Conservation (phyloP, 30 jellyfish, hydroid and myxozoan genomes). For the Hydra vulgaris region DNA sequence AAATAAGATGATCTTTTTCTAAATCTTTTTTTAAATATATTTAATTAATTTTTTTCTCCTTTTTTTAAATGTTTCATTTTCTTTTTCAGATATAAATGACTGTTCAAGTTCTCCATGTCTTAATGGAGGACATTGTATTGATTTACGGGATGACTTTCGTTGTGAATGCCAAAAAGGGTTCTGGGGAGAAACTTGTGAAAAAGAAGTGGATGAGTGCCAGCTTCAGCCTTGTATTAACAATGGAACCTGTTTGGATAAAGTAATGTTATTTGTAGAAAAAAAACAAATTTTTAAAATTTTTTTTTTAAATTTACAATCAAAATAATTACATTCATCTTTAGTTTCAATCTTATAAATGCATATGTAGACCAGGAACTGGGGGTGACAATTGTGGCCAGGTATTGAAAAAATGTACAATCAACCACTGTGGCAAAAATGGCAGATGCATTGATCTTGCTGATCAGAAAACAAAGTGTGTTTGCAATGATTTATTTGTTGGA, state of each 20-base stretch:
- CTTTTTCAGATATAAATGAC: conserved; percentile 44
- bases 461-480: conserved; percentile 64
- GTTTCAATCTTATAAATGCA: conserved; percentile 70
- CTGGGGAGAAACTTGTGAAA: conserved; percentile 82
- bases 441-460: conserved; percentile 58
- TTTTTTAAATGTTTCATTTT: background rate
- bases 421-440: conserved; percentile 61
- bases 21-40: no score
- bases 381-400: conserved; percentile 74
- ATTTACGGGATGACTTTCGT: conserved; percentile 56
- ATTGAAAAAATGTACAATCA: conserved; percentile 39
- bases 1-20: no score
- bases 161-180: conserved; percentile 84
- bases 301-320: background rate
- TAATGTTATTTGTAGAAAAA: no score
- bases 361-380: conserved; percentile 59
- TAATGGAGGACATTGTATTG: conserved; percentile 76
- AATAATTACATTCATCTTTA: conserved; percentile 17
- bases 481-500: conserved; percentile 68
- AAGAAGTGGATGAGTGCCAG: conserved; percentile 84
- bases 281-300: background rate
- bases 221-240: conserved; percentile 73
- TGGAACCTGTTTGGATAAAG: conserved; percentile 90
- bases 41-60: no score
- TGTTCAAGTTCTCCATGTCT: conserved; percentile 75